Percentiles rank a stretch among this genome's conserved stretches.
These are phyloP conservation scores for Apamea crenata DNA, from an alignment of 2,888 invertebrate genomes.

Conservation along the genomic window DNA sequence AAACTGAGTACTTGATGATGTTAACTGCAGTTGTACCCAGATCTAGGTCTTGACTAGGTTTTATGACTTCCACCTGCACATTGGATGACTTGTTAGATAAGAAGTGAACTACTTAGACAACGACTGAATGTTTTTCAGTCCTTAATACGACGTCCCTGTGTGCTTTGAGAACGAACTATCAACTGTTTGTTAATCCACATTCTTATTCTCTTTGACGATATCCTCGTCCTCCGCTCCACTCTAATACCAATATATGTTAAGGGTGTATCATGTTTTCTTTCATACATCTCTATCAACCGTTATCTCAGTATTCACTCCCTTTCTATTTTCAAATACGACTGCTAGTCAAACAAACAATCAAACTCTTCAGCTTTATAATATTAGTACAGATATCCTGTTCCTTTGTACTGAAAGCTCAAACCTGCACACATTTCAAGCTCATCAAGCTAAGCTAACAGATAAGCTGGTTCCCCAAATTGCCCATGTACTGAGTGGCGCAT, in stretches of 20 bases:
- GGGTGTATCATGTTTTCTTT: neutral
- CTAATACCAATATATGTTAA: neutral
- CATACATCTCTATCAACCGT: neutral
- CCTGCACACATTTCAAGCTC: constrained; percentile 20
- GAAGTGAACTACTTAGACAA: neutral
- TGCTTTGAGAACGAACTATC: neutral
- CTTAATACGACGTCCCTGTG: neutral
- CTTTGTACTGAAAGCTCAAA: neutral
- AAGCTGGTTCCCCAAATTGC: constrained; percentile 43
- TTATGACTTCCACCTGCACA: constrained; percentile 3
- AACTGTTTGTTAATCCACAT: neutral
- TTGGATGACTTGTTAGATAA: neutral
- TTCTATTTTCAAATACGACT: neutral
- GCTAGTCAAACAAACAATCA: neutral
- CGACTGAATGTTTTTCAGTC: neutral
- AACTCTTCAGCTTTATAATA: neutral
- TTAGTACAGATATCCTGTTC: neutral
- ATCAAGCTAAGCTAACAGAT: constrained; percentile 35
- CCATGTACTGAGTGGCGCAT: constrained; percentile 50
- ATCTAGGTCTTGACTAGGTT: constrained; percentile 16
- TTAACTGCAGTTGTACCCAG: constrained; percentile 15
- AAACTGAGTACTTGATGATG: constrained; percentile 30
- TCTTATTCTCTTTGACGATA: neutral
- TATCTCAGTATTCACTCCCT: neutral
- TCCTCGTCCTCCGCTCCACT: no score